Evolutionary conservation across 2,113 vertebrate genomes (phyloP), one percentile per base, ranked within the genome.

Genomic region (Pholis gunnellus): DNA sequence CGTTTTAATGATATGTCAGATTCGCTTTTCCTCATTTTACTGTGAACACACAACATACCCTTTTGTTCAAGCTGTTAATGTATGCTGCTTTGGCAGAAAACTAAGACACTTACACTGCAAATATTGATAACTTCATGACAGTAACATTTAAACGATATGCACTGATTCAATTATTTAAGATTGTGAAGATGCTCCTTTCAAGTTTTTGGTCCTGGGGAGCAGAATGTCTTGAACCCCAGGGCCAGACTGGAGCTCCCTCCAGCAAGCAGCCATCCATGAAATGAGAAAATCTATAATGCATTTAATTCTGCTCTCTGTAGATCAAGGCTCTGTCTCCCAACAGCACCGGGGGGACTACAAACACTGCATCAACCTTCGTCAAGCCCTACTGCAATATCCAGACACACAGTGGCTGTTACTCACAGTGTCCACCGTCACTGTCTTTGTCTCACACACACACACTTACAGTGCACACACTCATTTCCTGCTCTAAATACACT

Each of bases 241-340:
- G 38, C 73, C 67, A 78, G 61, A 82, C 66, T 65, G 69, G 71
- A 91, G 78, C 81, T 70, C 81, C 81, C 78, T 82, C 60, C 84
- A 91, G 88, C 87, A 71, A 78, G 82, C 89, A 94, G 79, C 82
- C 93, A 94, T 88, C 91, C 92, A 92, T 93, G 89, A 95, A 94
- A 94, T 93, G 89, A 93, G 85, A 92, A 94, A 95, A 95, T 93
- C 92, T 92, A 94, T 94, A 95, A 91, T 88, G 87, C 84, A 88
- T 89, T 92, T 93, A 91, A 89, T 92, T 91, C 83, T 88, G 77
- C 79, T 87, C 86, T 92, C 85, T 89, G 81, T 88, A 91, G 88
- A 92, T 91, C 82, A 87, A 78, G 65, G 48, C 65, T 70, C 42
- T 76, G 83, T 84, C 84, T 89, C 73, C 72, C 72, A 78, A 31